Evolutionary conservation across 2,797 vertebrate genomes (phyloP).

Genomic region (Emys orbicularis): DNA sequence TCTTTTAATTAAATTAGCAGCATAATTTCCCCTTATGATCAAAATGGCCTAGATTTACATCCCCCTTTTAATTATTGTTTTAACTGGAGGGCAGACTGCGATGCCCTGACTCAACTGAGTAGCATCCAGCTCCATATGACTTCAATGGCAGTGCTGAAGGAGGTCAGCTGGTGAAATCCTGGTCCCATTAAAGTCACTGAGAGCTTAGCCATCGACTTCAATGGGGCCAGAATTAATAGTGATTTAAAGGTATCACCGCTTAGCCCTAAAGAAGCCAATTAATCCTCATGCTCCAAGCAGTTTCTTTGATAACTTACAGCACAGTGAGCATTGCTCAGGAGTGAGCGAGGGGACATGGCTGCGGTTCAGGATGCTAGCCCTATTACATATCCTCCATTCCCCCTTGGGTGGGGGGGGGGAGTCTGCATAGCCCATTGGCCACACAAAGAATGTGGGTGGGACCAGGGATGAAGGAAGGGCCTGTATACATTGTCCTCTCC

Average conservation of each 20-base stretch:
- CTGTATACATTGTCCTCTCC: background rate
- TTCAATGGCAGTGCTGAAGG: background rate
- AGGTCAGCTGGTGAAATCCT: background rate
- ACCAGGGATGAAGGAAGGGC: background rate
- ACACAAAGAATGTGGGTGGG: background rate
- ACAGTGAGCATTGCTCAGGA: background rate
- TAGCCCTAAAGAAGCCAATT: slow-evolving; percentile 22
- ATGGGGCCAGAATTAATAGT: background rate
- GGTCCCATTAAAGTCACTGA: background rate
- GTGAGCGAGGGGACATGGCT: background rate
- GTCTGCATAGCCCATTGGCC: background rate
- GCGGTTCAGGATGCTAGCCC: accelerated
- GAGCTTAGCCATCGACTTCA: background rate
- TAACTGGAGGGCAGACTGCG: background rate
- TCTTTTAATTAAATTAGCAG: background rate
- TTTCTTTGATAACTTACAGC: background rate
- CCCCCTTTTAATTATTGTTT: background rate
- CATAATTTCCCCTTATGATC: background rate
- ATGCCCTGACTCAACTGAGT: background rate
- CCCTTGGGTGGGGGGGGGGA: background rate
- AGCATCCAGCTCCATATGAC: background rate
- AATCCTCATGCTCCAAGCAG: background rate
- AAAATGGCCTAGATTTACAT: background rate
- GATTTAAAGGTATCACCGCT: background rate
- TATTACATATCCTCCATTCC: accelerated